Conservation (phyloP, 1,140 invertebrate genomes). For the Lepidotrigona ventralis region DNA sequence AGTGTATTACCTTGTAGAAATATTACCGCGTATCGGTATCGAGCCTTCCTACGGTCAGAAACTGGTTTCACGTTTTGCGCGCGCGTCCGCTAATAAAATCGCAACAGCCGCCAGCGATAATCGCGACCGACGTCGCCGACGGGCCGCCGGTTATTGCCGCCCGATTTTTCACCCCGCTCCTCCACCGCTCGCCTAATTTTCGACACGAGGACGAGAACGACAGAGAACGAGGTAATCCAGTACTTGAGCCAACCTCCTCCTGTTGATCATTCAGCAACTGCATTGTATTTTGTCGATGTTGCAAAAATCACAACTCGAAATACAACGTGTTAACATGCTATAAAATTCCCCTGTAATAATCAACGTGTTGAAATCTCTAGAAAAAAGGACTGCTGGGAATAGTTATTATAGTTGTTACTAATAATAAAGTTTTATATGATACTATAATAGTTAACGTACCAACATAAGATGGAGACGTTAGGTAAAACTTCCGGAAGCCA, state of each 20-base stretch:
- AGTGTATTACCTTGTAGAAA: constrained; percentile 50
- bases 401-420: no score
- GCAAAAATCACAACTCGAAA: neutral
- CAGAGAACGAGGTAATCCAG: neutral
- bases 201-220: neutral
- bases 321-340: neutral
- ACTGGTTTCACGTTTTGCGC: constrained; percentile 40
- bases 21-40: constrained; percentile 37
- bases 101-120: constrained; percentile 25
- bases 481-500: no score
- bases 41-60: constrained; percentile 32
- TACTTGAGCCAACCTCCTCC: no score
- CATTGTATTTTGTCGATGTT: neutral
- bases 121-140: neutral
- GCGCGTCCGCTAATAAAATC: constrained; percentile 38
- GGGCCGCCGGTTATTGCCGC: constrained; percentile 1
- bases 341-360: neutral
- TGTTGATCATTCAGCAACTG: no score
- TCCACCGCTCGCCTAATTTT: neutral
- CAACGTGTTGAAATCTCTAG: neutral
- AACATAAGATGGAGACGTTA: no score
- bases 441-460: no score
- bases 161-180: neutral
- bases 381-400: no score
- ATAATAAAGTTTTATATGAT: no score